Evolutionary conservation across 2,113 vertebrate species (phyloP), one percentile per base, ranked within the genome.

Genomic region (Hyaena hyaena): DNA sequence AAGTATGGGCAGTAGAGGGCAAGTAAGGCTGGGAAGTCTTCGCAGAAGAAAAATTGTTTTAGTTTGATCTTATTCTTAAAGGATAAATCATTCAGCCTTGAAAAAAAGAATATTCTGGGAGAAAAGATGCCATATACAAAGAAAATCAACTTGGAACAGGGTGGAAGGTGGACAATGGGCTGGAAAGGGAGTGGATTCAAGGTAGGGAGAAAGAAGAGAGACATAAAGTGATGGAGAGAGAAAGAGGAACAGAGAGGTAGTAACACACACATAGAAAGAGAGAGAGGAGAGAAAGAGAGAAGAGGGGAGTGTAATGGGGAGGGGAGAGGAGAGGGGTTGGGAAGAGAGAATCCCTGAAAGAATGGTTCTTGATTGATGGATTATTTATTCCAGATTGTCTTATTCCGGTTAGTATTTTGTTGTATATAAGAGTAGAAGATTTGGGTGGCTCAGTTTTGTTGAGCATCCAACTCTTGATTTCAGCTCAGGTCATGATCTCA

Each of bases 301-400:
- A 0, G 4, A 11, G 17, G 28, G 45, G 15, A 48, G 1, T 48
- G 2, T 39, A 50, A 14, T 50, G 9, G 12, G 55, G 19, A 43
- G 17, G 16, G 5, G 0, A 1, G 7, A 12, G 58, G 10, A 0
- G 24, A 35, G 7, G 8, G 1, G 58, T 39, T 48, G 48, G 1
- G 39, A 9, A 35, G 31, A 14, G 15, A 31, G 10, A 55, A 35
- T 17, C 19, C n/a, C 65, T 68, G 19, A 9, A 76, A 50, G 50
- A 50, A 50, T 50, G 50, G 50, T 50, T 50, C 50, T 80, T 63
- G 5, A 68, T 15, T 79, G 87, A 63, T 23, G 4, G 19, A 10
- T 76, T 83, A 7, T 61, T n/a, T 76, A 58, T 50, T 69, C 45
- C 21, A 83, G 48, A 74, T 7, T 10, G 24, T 33, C 15, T 74